These are phyloP conservation scores for Excalfactoria chinensis DNA, from an alignment of 2,113 vertebrate genomes.

Conservation along the genomic window DNA sequence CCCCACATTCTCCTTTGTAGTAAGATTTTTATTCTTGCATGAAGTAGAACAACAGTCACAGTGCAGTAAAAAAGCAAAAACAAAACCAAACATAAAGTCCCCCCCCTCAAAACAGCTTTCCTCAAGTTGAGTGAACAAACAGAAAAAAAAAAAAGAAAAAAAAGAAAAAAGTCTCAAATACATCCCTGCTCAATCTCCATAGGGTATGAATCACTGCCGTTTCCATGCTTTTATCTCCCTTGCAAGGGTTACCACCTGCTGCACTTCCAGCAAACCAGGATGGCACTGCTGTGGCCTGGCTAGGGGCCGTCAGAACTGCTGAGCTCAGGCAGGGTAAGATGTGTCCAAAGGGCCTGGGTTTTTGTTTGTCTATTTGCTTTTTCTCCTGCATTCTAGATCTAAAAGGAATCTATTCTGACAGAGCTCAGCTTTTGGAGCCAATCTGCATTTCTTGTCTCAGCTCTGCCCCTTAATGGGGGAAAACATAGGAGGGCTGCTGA, in stretches of 20 bases:
- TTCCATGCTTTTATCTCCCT: constrained; percentile 59
- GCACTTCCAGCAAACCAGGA: constrained; percentile 20
- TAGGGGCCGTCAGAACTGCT: neutral
- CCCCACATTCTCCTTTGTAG: neutral
- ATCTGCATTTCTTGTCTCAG: neutral
- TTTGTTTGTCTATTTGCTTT: neutral
- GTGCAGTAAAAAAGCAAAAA: neutral
- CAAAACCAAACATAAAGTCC: neutral
- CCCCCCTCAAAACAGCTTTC: neutral
- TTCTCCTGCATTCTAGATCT: neutral
- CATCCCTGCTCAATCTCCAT: neutral
- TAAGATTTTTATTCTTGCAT: neutral
- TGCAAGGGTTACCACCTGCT: constrained; percentile 49
- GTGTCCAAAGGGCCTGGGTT: neutral
- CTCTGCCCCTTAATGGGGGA: neutral
- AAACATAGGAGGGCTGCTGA: neutral
- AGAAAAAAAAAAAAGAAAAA: neutral
- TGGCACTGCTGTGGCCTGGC: neutral
- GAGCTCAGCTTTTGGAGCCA: neutral
- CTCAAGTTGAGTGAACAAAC: neutral
- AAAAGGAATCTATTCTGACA: neutral
- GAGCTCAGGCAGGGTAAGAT: neutral
- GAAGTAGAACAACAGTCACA: neutral
- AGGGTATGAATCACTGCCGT: constrained; percentile 2
- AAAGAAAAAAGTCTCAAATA: neutral